Percentiles rank a stretch among this genome's conserved stretches.
These are phyloP conservation scores for Porites lobata DNA, from an alignment of 92 coral and sea anemone species.

Conservation along the genomic window DNA sequence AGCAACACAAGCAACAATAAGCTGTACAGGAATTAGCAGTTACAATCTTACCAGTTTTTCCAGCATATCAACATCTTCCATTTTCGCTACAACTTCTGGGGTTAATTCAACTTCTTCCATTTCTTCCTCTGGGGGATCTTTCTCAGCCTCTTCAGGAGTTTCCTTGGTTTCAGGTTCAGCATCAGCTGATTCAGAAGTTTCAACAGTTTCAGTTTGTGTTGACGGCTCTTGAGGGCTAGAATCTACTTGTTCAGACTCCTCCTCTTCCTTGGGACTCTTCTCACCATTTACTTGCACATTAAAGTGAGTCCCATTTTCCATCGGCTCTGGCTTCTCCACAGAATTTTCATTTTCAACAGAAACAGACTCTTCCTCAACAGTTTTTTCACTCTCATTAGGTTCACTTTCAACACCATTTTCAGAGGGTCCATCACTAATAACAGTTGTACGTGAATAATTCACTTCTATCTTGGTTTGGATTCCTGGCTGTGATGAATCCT, in stretches of 20 bases:
- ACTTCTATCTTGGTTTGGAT: slow-evolving; percentile 25
- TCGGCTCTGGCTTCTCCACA: slow-evolving; percentile 31
- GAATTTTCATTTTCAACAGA: slow-evolving; percentile 38
- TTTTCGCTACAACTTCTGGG: slow-evolving; percentile 78
- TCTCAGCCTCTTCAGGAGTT: slow-evolving; percentile 37
- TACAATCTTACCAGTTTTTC: slow-evolving; percentile 77
- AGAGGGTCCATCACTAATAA: slow-evolving; percentile 24
- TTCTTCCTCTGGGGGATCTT: slow-evolving; percentile 39
- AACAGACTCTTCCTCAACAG: slow-evolving; percentile 46
- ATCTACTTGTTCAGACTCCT: slow-evolving; percentile 14
- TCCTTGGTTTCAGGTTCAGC: slow-evolving; percentile 32
- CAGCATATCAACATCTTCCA: slow-evolving; percentile 90
- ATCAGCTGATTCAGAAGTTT: slow-evolving; percentile 48
- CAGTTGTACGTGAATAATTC: slow-evolving; percentile 14
- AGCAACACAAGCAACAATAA: no score
- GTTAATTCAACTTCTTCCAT: slow-evolving; percentile 75
- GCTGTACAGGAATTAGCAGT: no score
- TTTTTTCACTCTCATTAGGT: slow-evolving; percentile 49
- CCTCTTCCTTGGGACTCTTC: slow-evolving; percentile 1
- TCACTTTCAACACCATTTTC: slow-evolving; percentile 73
- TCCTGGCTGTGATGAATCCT: slow-evolving; percentile 15
- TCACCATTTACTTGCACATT: slow-evolving; percentile 35
- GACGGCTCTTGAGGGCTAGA: slow-evolving; percentile 31
- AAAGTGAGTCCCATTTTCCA: slow-evolving; percentile 17
- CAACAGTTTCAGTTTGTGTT: slow-evolving; percentile 28